Percentiles rank a stretch among this genome's conserved stretches.
phyloP scores from a whole-genome alignment of 2,113 vertebrate genomes.

The Dicentrarchus labrax region DNA sequence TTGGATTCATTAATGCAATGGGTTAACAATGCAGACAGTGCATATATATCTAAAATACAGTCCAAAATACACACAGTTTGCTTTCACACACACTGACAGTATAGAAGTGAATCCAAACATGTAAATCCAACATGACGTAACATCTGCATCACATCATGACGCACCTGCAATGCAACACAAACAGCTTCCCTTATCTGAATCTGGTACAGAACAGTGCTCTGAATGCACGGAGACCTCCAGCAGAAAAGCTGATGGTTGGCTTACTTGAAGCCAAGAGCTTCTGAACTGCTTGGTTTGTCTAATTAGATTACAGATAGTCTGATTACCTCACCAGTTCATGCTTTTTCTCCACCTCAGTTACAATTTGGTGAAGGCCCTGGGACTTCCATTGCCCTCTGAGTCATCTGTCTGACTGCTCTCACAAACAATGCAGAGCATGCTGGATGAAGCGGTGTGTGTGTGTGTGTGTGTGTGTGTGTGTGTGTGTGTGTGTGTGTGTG shows the following conservation, averaged over 20 bases:
- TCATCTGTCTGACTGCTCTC: slow-evolving; percentile 50
- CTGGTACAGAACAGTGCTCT: slow-evolving; percentile 17
- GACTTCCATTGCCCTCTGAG: slow-evolving; percentile 52
- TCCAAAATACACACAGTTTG: not conserved
- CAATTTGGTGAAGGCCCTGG: slow-evolving; percentile 21
- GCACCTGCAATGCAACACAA: slow-evolving; percentile 30
- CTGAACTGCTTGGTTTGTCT: slow-evolving; percentile 29
- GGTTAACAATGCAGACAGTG: not conserved
- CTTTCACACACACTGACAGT: not conserved
- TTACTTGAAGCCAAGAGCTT: slow-evolving; percentile 23
- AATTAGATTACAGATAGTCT: slow-evolving; percentile 45
- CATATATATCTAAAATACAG: not conserved
- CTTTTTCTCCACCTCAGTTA: slow-evolving; percentile 50
- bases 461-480: slow-evolving; percentile 1
- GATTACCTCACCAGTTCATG: slow-evolving; percentile 42
- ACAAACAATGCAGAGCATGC: slow-evolving; percentile 19
- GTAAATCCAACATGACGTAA: slow-evolving; percentile 17
- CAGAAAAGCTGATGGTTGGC: slow-evolving; percentile 18
- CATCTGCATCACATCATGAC: slow-evolving; percentile 9
- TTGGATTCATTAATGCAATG: not conserved
- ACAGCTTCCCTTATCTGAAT: not conserved
- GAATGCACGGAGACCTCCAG: not conserved
- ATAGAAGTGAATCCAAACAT: not conserved
- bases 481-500: not conserved
- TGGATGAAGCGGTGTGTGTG: not conserved